Evolutionary conservation across 30 jellyfish, hydroid and myxozoan genomes (phyloP), one percentile per base, ranked within the genome.

Genomic region (Aurelia aurita): DNA sequence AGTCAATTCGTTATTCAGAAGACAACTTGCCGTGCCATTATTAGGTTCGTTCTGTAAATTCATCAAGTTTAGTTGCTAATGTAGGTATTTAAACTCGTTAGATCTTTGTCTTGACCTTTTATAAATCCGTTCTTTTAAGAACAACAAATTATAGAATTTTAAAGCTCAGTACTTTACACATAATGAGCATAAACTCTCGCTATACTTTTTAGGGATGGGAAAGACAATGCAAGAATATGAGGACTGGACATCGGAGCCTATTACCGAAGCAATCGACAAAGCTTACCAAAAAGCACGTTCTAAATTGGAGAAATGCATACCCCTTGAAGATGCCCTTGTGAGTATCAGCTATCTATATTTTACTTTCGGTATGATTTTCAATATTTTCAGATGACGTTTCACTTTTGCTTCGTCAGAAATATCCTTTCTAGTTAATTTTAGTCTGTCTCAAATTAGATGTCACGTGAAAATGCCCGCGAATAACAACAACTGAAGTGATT

Each of bases 221-320:
- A 60, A 58, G 28, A 89, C 96, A 19, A 47, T 69, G 85, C 79
- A 74, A 23, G 93, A 78, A 3, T 94, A 72, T 49, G 99, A 94
- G 58, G 99, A 94, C 80, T 94, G 99, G 99, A 81, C 97, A 26
- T 44, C 97, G 13, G 93, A 89, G 34, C 93, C 99, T 8, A 81
- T 94, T 54, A 70, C 81, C 14, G 96, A 76, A 16, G 80, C 88
- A 2, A 55, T 75, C 25, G 80, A 71, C 28, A 81, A 69, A 16
- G 82, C 91, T 15, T 94, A 74, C 58, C 88, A 94, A 43, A 82
- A 72, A 44, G 97, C 99, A 25, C 55, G 57, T 51, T 49, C 61
- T 7, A 89, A 94, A 70, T 88, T 89, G 13, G 84, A 84, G 26
- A 79, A 72, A 60, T 85, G 97, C 53, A 25, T 84, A 72, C 93